Evolutionary conservation across 2,888 invertebrate species (phyloP), one percentile per base, ranked within the genome.

Genomic region (Ectropis crepuscularia): DNA sequence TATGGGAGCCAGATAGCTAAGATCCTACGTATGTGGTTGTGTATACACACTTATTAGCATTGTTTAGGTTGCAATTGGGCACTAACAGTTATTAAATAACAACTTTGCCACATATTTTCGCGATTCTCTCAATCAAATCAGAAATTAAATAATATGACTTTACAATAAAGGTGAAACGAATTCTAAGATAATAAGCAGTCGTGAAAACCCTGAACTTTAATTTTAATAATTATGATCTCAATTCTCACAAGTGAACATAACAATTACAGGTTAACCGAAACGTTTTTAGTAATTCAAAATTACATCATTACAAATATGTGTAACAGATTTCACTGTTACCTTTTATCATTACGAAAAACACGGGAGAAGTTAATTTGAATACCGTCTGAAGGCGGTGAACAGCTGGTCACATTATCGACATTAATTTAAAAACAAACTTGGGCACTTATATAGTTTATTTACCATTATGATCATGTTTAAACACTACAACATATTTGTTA

Each of bases 201-300:
- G 37, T 45, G 39, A 5, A 59, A 55, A 46, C 63, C 63, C 50
- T 63, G 63, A 59, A 59, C 63, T 63, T 59, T 63, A 47, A 43
- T 36, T 50, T 50, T 42, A 55, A 63, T 42, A 55, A 63, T 63
- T 42, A 28, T 50, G 10, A 54, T 58, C 36, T 54, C 16, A 58
- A 43, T 63, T 49, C 37, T 50, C 42, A 54, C 36, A 46, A 41
- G 37, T 58, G 12, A 49, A 54, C 36, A 38, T 16, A 53, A 57
- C 53, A 55, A 61, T 49, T 50, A 46, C 8, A 49, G 38, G 16
- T 28, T 28, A 28, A 28, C 16, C 16, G 16, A 28, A 28, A 6
- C 10, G 6, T 50, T 50, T 43, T 7, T 50, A 50, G 11, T 58
- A 28, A 36, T 45, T 41, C 12, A 36, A 37, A 58, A 50, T 49